Percentiles rank a stretch among this genome's conserved stretches.
phyloP scores from a whole-genome alignment of 2,113 vertebrate genomes.

The Centropus unirufus region DNA sequence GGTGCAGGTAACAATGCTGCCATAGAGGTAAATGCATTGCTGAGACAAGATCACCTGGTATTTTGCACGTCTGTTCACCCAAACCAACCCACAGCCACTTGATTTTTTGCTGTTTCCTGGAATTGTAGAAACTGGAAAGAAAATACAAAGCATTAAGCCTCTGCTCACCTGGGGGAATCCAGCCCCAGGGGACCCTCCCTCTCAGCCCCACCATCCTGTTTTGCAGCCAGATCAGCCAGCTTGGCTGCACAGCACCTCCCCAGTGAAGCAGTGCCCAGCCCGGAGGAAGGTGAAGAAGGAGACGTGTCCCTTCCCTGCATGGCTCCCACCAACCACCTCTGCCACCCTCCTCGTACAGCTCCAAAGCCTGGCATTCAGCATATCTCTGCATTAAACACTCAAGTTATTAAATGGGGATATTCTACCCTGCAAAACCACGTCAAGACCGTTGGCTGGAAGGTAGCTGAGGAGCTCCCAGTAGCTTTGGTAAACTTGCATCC shows the following conservation, averaged over 20 bases:
- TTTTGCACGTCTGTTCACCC: not conserved
- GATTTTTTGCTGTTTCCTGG: not conserved
- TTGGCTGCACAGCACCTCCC: fast-evolving
- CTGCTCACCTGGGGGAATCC: fast-evolving
- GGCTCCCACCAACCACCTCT: not conserved
- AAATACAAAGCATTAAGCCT: not conserved
- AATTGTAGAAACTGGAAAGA: not conserved
- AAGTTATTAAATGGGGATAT: not conserved
- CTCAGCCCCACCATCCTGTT: fast-evolving
- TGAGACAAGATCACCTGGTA: not conserved
- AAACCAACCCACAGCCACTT: not conserved
- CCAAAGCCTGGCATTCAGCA: not conserved
- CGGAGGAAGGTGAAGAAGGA: not conserved
- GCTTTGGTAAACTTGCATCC: not conserved
- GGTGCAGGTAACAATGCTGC: not conserved
- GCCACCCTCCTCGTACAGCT: not conserved
- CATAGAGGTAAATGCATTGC: not conserved
- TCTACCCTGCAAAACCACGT: not conserved
- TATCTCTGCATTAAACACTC: not conserved
- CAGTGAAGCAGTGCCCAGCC: not conserved
- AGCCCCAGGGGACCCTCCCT: fast-evolving
- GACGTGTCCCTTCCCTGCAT: not conserved
- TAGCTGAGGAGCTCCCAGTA: not conserved
- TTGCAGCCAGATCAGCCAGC: fast-evolving
- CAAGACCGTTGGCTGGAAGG: not conserved